Conservation (phyloP, 2,797 vertebrate species). For the Apodemus agrarius region DNA sequence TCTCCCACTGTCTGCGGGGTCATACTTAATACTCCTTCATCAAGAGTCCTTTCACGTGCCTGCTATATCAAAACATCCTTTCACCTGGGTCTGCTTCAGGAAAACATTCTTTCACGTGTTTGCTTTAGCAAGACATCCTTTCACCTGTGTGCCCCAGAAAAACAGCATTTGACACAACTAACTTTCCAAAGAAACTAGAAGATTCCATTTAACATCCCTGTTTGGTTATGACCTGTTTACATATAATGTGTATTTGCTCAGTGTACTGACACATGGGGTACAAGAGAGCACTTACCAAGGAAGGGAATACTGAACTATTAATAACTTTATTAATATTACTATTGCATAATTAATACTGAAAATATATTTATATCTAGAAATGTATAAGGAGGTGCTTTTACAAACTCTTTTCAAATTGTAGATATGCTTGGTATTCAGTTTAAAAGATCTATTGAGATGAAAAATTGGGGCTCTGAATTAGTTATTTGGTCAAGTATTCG, state of each 20-base stretch:
- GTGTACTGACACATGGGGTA: neutral
- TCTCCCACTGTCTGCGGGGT: neutral
- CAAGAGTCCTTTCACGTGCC: neutral
- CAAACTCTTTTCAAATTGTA: neutral
- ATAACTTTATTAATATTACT: too few species aligned
- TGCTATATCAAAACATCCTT: neutral
- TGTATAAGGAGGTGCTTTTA: constrained; percentile 31
- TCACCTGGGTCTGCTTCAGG: neutral
- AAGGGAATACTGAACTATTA: constrained; percentile 19
- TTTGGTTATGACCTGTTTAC: neutral
- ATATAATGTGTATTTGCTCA: neutral
- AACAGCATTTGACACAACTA: neutral
- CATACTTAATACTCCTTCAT: neutral
- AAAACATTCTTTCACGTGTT: neutral
- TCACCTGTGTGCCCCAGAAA: neutral
- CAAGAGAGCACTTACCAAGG: neutral
- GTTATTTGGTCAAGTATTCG: neutral
- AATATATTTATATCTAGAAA: constrained; percentile 31
- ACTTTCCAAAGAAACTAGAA: neutral
- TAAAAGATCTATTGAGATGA: neutral
- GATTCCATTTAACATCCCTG: neutral
- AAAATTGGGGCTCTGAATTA: neutral
- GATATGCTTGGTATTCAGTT: neutral
- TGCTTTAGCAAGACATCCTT: neutral
- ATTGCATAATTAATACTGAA: neutral